phyloP scores from a whole-genome alignment of 1,140 invertebrate genomes.

The Diorhabda sublineata region DNA sequence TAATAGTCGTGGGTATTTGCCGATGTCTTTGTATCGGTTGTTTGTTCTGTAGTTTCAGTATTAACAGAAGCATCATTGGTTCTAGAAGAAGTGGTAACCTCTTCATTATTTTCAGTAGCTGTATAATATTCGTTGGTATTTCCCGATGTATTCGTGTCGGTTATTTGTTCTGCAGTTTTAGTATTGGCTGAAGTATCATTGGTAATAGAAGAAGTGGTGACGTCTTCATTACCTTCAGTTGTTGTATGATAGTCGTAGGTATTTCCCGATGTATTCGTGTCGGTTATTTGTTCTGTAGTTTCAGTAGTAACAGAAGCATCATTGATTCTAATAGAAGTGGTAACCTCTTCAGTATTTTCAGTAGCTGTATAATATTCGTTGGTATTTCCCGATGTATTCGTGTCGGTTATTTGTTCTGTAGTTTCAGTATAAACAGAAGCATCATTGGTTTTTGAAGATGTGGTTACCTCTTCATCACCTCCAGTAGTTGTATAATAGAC shows the following conservation, averaged over 20 bases:
- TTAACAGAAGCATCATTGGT: not conserved
- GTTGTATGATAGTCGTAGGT: not conserved
- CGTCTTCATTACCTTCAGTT: not conserved
- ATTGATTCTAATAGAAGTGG: not conserved
- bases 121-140: not conserved
- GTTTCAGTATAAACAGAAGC: not conserved
- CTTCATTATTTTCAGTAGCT: not conserved
- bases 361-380: not conserved
- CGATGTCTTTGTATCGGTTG: not conserved
- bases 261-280: not conserved
- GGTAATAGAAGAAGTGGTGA: not conserved
- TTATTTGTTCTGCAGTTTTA: not conserved
- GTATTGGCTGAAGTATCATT: not conserved
- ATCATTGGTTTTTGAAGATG: not conserved
- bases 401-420: too few relatives aligned
- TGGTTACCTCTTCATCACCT: not conserved
- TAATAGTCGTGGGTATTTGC: not conserved
- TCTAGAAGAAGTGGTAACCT: not conserved
- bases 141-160: not conserved
- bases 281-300: not conserved
- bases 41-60: not conserved
- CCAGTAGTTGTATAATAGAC: not conserved
- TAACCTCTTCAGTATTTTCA: not conserved
- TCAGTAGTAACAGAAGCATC: too few relatives aligned
- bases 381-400: not conserved